Evolutionary conservation across 1,140 invertebrate species (phyloP), one percentile per base, ranked within the genome.

Genomic region (Pseudoatta argentina): DNA sequence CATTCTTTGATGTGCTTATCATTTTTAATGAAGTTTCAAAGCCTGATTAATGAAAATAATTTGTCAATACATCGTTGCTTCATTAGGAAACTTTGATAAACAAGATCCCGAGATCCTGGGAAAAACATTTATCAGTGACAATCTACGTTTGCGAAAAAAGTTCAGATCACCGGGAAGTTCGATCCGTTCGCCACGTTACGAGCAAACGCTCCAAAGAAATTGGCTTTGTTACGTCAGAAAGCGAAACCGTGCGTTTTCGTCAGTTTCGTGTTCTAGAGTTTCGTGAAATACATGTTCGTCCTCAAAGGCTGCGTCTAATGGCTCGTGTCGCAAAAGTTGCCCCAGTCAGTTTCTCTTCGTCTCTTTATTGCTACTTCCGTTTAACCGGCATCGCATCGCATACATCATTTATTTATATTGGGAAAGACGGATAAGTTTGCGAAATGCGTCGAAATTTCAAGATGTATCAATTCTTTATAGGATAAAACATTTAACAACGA

Each of bases 191-290:
- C 48, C 59, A 64, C n/a, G 79, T 90, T 71, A 67, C 39, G 69
- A 48, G 86, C 53, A 81, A 81, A 64, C 86, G 39, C 8, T 8
- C 48, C 24, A n/a, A 72, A 64, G 86, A 87, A 89, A 90, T 90
- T 90, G 86, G 86, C 88, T 90, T 90, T 90, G 89, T 90, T 90
- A 86, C 69, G 57, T 87, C 51, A 85, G 79, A 51, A 66, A 27
- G 53, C n/a, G 61, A 71, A 75, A 61, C 5, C 59, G 85, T 87
- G 89, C 86, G 73, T 89, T 83, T 66, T 48, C 61, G 48, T 44
- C 39, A 44, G 39, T 44, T 44, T 44, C 66, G 30, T 21, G 73
- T 85, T 67, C 48, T 73, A 57, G 39, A 61, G 51, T 57, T 48
- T 61, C 59, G 30, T 8, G 34, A 51, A 89, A 85, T 87, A 73